Conservation (phyloP, 2,797 vertebrate species). For the Cyclura pinguis region DNA sequence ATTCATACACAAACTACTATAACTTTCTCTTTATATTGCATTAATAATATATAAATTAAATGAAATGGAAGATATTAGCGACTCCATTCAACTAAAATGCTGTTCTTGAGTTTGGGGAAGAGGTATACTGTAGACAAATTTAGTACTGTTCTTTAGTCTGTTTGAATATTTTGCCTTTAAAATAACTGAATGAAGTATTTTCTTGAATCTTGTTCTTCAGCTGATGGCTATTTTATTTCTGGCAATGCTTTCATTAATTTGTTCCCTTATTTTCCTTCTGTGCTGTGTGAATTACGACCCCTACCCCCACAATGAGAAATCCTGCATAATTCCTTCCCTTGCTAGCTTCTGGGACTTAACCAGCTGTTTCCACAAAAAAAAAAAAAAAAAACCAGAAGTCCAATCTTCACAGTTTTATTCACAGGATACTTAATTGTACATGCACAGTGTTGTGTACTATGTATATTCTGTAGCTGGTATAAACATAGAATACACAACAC, state of each 20-base stretch:
- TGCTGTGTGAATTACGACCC: neutral
- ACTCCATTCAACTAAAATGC: conserved; percentile 1
- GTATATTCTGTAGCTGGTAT: neutral
- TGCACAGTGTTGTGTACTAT: neutral
- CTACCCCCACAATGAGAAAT: neutral
- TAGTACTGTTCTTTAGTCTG: neutral
- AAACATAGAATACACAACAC: neutral
- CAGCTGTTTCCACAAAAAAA: neutral
- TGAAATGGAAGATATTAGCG: neutral
- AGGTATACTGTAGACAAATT: neutral
- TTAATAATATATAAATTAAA: neutral
- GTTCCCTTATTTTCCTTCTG: neutral
- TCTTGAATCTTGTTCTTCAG: neutral
- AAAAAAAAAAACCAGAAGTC: neutral
- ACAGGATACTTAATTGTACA: neutral
- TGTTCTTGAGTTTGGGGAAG: neutral
- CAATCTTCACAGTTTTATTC: neutral
- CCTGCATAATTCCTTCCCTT: too few relatives aligned
- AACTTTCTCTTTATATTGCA: neutral
- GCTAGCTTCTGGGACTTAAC: neutral
- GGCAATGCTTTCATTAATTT: neutral
- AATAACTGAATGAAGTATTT: neutral
- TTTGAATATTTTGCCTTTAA: neutral
- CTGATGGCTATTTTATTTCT: neutral
- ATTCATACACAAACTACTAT: neutral